Conservation (phyloP, 2,113 vertebrate genomes). For the Pongo pygmaeus region DNA sequence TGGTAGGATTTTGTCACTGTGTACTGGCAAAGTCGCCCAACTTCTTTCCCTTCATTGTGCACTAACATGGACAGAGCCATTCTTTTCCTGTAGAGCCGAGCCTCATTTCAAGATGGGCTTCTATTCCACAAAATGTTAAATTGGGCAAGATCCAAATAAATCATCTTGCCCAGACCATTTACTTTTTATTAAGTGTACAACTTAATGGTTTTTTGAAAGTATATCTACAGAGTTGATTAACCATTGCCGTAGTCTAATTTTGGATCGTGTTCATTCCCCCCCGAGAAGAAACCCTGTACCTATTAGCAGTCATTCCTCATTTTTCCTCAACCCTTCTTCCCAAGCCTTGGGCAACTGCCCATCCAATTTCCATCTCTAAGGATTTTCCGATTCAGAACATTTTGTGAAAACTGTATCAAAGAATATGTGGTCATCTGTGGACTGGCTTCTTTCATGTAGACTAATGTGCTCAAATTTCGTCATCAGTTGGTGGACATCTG, state of each 20-base stretch:
- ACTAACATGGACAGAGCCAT: background rate
- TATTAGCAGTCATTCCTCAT: background rate
- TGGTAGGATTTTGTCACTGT: background rate
- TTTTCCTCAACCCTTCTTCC: background rate
- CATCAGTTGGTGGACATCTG: background rate
- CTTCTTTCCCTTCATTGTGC: background rate
- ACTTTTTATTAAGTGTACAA: background rate
- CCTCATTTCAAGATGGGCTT: background rate
- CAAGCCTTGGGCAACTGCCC: background rate
- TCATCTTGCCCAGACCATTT: background rate
- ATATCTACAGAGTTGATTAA: conserved; percentile 3
- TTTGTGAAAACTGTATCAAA: background rate
- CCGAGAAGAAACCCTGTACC: background rate
- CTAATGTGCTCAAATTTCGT: background rate
- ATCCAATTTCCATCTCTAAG: background rate
- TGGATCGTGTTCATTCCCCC: background rate
- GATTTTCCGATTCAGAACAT: background rate
- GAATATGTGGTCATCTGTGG: background rate
- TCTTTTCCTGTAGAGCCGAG: background rate
- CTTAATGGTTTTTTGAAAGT: background rate
- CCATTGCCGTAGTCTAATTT: background rate
- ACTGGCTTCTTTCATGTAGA: background rate
- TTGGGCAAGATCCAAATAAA: background rate
- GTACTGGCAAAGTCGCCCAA: fast-evolving
- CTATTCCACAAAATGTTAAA: background rate